phyloP scores from a whole-genome alignment of 2,113 vertebrate species.

The Scopus umbretta region DNA sequence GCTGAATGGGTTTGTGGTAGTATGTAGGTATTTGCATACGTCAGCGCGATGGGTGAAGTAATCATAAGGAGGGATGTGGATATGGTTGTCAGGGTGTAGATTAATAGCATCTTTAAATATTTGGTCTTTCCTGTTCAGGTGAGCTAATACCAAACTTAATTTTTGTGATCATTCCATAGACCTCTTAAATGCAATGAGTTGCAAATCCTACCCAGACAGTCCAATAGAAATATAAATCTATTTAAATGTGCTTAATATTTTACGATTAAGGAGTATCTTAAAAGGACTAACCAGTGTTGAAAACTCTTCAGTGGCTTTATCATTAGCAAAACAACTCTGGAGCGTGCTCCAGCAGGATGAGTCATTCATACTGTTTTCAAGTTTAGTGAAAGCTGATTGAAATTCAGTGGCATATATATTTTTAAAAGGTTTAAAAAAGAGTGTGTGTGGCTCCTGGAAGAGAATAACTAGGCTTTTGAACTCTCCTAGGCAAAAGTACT shows the following conservation, averaged over 20 bases:
- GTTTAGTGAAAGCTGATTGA: background rate
- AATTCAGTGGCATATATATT: background rate
- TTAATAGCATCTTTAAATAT: background rate
- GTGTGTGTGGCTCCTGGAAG: background rate
- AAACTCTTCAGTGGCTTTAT: background rate
- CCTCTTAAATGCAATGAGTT: background rate
- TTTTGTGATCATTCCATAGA: background rate
- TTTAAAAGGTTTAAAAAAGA: background rate
- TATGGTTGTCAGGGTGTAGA: background rate
- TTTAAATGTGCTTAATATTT: background rate
- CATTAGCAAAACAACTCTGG: background rate
- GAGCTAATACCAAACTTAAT: background rate
- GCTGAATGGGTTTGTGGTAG: background rate
- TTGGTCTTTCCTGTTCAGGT: background rate
- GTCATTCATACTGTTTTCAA: background rate
- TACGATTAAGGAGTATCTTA: background rate
- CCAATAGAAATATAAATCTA: background rate
- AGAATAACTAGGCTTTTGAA: background rate
- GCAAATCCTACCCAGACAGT: background rate
- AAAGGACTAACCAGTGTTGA: background rate
- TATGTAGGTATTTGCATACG: background rate
- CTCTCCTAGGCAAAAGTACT: background rate
- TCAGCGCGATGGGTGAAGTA: background rate
- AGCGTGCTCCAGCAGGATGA: background rate
- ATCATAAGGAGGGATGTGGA: background rate